Evolutionary conservation across 2,888 invertebrate genomes (phyloP).

Genomic region (Tuberolachnus salignus): DNA sequence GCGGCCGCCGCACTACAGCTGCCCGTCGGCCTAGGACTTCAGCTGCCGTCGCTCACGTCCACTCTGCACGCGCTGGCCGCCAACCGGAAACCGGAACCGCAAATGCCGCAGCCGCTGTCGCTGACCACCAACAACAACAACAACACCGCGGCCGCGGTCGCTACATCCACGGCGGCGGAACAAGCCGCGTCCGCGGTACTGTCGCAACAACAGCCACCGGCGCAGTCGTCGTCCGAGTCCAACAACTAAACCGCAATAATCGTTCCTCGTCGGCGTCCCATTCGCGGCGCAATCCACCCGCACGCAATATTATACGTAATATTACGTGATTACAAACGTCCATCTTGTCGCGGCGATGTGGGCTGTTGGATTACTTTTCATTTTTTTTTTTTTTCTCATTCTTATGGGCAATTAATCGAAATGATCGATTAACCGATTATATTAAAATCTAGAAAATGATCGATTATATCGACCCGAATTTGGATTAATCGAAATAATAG

Average conservation of each 20-base stretch:
- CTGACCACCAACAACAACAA: slow-evolving; percentile 59
- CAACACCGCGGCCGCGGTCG: slow-evolving; percentile 36
- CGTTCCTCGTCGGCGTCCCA: not conserved
- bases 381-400: too few species aligned
- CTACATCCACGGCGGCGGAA: not conserved
- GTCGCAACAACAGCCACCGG: slow-evolving; percentile 5
- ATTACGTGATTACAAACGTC: too few species aligned
- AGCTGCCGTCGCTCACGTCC: slow-evolving; percentile 60
- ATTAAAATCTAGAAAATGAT: too few species aligned
- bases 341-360: too few species aligned
- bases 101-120: slow-evolving; percentile 64
- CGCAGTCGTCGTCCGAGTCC: slow-evolving; percentile 28
- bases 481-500: too few species aligned
- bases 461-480: too few species aligned
- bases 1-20: slow-evolving; percentile 61
- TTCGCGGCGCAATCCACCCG: not conserved
- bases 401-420: too few species aligned
- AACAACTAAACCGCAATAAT: slow-evolving; percentile 20
- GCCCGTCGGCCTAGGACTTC: slow-evolving; percentile 60
- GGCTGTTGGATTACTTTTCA: too few species aligned
- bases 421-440: too few species aligned
- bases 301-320: too few species aligned
- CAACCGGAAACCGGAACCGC: slow-evolving; percentile 58
- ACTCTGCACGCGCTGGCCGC: slow-evolving; percentile 60
- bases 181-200: not conserved